Evolutionary conservation across 2,797 vertebrate species (phyloP).

Genomic region (Pipistrellus nathusii): DNA sequence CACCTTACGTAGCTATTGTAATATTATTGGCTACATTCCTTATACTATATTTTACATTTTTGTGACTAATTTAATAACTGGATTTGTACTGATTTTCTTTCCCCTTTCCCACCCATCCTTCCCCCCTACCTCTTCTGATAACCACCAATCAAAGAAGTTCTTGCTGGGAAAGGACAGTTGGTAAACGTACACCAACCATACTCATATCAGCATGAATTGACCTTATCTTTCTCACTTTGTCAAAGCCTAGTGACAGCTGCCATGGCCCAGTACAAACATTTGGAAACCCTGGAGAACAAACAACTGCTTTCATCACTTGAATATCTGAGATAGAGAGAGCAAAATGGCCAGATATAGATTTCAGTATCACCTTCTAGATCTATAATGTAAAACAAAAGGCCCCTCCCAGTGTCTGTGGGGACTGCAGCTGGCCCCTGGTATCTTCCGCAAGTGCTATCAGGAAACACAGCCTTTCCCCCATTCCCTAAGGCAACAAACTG

Average conservation of each 20-base stretch:
- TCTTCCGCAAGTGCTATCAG: slow-evolving; percentile 59
- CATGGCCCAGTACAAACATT: not conserved
- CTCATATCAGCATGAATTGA: not conserved
- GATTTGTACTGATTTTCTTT: not conserved
- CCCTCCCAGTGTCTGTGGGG: not conserved
- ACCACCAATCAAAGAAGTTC: slow-evolving; percentile 24
- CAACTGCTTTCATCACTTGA: not conserved
- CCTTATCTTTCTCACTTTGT: slow-evolving; percentile 46
- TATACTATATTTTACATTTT: not conserved
- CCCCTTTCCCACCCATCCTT: not conserved
- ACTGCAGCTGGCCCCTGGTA: not conserved
- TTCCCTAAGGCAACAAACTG: slow-evolving; percentile 41
- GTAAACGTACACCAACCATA: not conserved
- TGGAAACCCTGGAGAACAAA: not conserved
- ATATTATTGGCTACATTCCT: not conserved
- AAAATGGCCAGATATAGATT: not conserved
- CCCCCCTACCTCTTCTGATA: not conserved
- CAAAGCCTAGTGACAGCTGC: not conserved
- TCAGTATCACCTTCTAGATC: not conserved
- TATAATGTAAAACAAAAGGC: not conserved
- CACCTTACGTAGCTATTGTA: not conserved
- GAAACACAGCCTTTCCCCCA: slow-evolving; percentile 52
- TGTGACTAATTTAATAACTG: not conserved
- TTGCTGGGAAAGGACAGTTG: slow-evolving; percentile 42
- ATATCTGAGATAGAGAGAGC: not conserved